Base-by-base conservation (phyloP, 2,113 vertebrate genomes). In the Urocynchramus pylzowi region DNA sequence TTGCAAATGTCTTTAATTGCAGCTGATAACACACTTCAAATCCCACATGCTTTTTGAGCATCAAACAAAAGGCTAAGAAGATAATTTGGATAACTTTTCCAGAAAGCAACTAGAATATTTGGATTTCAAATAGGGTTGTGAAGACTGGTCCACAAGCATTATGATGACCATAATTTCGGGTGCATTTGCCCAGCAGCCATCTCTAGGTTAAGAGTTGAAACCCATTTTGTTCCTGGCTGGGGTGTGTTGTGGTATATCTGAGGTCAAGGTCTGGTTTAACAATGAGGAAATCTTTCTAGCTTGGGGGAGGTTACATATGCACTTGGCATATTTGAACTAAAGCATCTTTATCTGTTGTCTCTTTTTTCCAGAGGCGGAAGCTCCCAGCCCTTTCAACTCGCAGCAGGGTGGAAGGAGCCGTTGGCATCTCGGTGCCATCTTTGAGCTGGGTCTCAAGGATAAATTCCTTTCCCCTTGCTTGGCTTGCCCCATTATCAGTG, bases 261-360 rank as follows among this genome's bases (percentile, higher is more conserved):
- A 85, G 92, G 92, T 95, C 94, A 88, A 90, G 70, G 82, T 88
- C 88, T 95, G 75, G 45, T 85, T 87, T 78, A 94, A 74, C 56
- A 75, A 85, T 35, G 67, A 92, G 79, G 86, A 97, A 97, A 92
- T 90, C 67, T 88, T 94, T 85, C 53, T 91, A 53, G 79, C 85
- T 90, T 73, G 91, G 33, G 65, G 80, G 30, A 56, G 9, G 12
- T 91, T 95, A 57, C 82, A 44, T 42, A 64, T 68, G 47, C 67
- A 76, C 79, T 95, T 92, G 82, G 92, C 70, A 39, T 83, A 93
- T 95, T 89, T 89, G 73, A 95, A 53, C 84, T 27, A 18, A 78
- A 75, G 67, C 87, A 79, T 91, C 89, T 95, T 94, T 92, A 94
- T 95, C 87, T 84, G 41, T 71, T 87, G 65, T 24, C 15, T 82